These are phyloP conservation scores for Dryocosmus kuriphilus DNA, from an alignment of 2,888 invertebrate species.

Conservation along the genomic window DNA sequence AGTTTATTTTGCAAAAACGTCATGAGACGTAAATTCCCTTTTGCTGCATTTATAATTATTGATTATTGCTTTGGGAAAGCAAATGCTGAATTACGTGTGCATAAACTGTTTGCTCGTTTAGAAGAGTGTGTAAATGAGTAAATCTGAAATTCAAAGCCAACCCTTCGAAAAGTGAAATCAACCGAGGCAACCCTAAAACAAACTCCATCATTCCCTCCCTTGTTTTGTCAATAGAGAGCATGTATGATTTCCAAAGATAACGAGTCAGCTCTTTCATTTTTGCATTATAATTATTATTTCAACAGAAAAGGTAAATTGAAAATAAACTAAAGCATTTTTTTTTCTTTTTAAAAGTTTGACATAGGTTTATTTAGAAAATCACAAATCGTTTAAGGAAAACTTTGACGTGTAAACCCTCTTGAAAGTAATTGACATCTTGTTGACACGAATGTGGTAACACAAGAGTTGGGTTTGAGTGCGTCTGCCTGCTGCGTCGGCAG, in stretches of 20 bases:
- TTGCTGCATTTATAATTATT: too few relatives aligned
- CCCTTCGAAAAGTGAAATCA: slow-evolving; percentile 27
- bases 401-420: slow-evolving; percentile 26
- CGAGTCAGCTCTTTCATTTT: background rate
- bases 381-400: slow-evolving; percentile 18
- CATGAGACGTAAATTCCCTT: background rate
- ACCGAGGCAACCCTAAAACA: slow-evolving; percentile 23
- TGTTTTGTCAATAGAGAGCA: slow-evolving; percentile 3
- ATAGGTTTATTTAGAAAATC: slow-evolving; percentile 25
- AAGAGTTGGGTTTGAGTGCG: slow-evolving; percentile 34
- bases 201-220: background rate
- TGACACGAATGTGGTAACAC: slow-evolving; percentile 36
- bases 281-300: background rate
- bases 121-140: slow-evolving; percentile 12
- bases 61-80: background rate
- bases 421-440: slow-evolving; percentile 37
- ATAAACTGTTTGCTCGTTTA: slow-evolving; percentile 29
- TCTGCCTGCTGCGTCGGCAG: slow-evolving; percentile 35
- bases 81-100: slow-evolving; percentile 6
- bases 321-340: too few relatives aligned
- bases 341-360: too few relatives aligned
- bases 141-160: slow-evolving; percentile 27
- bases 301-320: too few relatives aligned
- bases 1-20: background rate
- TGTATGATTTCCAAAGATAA: background rate